phyloP scores from a whole-genome alignment of 1,140 invertebrate species.

The Anthonomus grandis region DNA sequence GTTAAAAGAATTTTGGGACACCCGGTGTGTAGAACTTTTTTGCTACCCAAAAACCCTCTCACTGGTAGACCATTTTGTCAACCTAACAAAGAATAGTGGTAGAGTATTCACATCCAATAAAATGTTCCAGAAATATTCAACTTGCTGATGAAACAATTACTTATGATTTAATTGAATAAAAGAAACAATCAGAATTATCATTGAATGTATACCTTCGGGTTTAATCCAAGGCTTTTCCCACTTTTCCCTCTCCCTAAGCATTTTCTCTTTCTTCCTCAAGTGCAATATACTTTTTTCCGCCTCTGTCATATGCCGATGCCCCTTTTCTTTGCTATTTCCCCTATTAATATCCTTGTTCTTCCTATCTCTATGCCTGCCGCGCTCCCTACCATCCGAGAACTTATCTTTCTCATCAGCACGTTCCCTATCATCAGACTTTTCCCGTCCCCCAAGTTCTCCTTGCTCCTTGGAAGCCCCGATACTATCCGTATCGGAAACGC shows the following conservation, averaged over 20 bases:
- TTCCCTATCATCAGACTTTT: slow-evolving; percentile 6
- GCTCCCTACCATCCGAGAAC: slow-evolving; percentile 32
- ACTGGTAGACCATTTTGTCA: too few relatives aligned
- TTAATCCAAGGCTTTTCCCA: slow-evolving; percentile 39
- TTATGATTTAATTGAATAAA: too few relatives aligned
- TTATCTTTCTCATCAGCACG: slow-evolving; percentile 33
- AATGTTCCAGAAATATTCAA: too few relatives aligned
- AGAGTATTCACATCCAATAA: too few relatives aligned
- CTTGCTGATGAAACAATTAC: too few relatives aligned
- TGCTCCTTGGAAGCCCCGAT: slow-evolving; percentile 5
- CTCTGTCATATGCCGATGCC: slow-evolving; percentile 43
- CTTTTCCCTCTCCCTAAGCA: slow-evolving; percentile 43
- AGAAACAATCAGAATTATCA: too few relatives aligned
- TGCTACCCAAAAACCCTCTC: too few relatives aligned
- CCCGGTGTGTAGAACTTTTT: too few relatives aligned
- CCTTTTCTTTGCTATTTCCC: slow-evolving; percentile 23
- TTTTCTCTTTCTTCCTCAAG: slow-evolving; percentile 43
- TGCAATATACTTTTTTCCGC: slow-evolving; percentile 47
- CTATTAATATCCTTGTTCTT: slow-evolving; percentile 37
- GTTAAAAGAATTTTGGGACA: too few relatives aligned
- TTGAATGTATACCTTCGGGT: slow-evolving; percentile 22
- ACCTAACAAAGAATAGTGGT: too few relatives aligned
- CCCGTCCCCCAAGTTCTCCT: background rate
- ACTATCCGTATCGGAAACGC: slow-evolving; percentile 7
- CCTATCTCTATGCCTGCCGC: slow-evolving; percentile 34